Percentiles rank a stretch among this genome's conserved stretches.
These are phyloP conservation scores for Andrena dorsata DNA, from an alignment of 2,888 invertebrate species.

Conservation along the genomic window DNA sequence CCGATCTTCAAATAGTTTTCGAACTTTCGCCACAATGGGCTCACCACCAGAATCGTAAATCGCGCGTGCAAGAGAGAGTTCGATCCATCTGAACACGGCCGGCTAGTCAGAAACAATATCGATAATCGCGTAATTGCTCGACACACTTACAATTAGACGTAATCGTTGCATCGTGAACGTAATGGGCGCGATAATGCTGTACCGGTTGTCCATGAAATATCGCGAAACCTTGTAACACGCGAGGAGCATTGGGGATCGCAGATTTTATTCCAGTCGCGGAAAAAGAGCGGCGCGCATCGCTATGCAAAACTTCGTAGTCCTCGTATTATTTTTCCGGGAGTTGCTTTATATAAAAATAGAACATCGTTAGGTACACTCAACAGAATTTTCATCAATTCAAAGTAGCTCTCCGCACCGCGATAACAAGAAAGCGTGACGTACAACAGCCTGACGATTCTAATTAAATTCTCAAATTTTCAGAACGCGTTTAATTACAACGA, in stretches of 20 bases:
- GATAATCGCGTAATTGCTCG: slow-evolving; percentile 61
- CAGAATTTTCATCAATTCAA: slow-evolving; percentile 37
- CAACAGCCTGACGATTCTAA: slow-evolving; percentile 44
- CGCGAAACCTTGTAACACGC: slow-evolving; percentile 14
- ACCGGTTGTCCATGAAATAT: slow-evolving; percentile 20
- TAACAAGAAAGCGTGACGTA: slow-evolving; percentile 52
- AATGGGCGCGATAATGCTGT: slow-evolving; percentile 58
- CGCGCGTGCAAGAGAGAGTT: slow-evolving; percentile 13
- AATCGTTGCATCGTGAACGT: slow-evolving; percentile 59
- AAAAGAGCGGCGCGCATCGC: not conserved
- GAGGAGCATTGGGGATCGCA: not conserved
- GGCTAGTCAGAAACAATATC: slow-evolving; percentile 36
- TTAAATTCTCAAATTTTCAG: slow-evolving; percentile 49
- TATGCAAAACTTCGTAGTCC: slow-evolving; percentile 6
- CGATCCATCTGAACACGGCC: not conserved
- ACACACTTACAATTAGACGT: slow-evolving; percentile 44
- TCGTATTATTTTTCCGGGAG: not conserved
- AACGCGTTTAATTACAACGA: too few relatives aligned
- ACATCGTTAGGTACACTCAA: slow-evolving; percentile 11
- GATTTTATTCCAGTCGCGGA: slow-evolving; percentile 13
- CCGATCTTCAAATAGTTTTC: slow-evolving; percentile 21
- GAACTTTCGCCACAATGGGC: not conserved
- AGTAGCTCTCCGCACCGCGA: not conserved
- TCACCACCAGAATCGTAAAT: slow-evolving; percentile 32
- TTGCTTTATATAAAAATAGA: not conserved